A percentile compares a stretch with the other conserved stretches of the same genome.
phyloP scores from a whole-genome alignment of 2,113 vertebrate species.

The Amia ocellicauda region DNA sequence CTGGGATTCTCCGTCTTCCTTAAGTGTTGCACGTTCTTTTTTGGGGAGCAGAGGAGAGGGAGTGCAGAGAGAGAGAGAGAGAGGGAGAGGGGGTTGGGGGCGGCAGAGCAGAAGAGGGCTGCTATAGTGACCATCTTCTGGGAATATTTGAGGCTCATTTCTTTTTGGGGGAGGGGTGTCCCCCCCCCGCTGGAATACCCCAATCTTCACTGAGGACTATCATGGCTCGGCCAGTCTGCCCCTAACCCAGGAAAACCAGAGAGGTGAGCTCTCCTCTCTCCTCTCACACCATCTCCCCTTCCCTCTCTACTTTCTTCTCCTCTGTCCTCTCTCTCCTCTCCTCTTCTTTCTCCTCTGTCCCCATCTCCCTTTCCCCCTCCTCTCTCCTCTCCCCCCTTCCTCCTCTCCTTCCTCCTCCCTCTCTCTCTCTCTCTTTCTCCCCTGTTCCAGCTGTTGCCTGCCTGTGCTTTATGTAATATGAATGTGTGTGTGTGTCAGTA shows the following conservation, averaged over 20 bases:
- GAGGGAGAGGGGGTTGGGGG: conserved; percentile 13
- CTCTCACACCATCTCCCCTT: not conserved
- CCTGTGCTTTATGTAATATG: no score
- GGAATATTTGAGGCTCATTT: no score
- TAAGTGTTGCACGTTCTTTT: no score
- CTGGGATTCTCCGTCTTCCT: no score
- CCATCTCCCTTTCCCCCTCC: conserved; percentile 37
- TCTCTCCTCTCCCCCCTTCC: conserved; percentile 22
- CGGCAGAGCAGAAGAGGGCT: not conserved
- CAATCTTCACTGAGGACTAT: no score
- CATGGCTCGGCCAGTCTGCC: no score
- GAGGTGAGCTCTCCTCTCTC: not conserved
- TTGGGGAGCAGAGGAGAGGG: not conserved
- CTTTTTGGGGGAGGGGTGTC: no score
- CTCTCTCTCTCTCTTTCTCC: conserved; percentile 13
- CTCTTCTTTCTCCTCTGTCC: conserved; percentile 44
- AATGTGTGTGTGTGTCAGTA: no score
- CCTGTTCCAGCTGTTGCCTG: no score
- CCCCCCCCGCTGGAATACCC: not conserved
- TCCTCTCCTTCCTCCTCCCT: conserved; percentile 19
- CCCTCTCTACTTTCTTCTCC: conserved; percentile 12
- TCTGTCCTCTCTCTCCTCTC: conserved; percentile 28
- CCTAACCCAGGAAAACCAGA: not conserved
- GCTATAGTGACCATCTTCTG: no score
- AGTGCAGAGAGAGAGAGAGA: conserved; percentile 15